Conservation (phyloP, 1,140 invertebrate species). For the Apis florea region DNA sequence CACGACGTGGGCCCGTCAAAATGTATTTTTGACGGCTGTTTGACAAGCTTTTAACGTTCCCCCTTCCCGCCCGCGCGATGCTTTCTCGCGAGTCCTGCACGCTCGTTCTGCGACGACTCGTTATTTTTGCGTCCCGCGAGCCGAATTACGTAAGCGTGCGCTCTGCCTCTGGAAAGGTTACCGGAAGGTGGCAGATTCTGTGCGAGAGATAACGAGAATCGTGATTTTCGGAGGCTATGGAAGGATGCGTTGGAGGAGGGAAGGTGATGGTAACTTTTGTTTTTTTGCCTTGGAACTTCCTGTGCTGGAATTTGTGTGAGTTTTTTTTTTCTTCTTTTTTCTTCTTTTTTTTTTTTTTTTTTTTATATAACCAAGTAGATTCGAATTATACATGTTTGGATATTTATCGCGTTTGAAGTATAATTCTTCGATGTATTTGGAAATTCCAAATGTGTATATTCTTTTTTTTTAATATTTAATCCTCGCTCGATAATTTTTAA, state of each 20-base stretch:
- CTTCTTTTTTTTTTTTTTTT: neutral
- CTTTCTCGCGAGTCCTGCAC: constrained; percentile 9
- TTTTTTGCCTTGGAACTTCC: neutral
- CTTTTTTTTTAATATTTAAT: too few relatives aligned
- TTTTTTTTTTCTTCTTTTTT: rapidly evolving
- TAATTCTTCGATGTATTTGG: neutral
- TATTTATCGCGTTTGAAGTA: too few relatives aligned
- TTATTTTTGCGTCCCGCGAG: constrained; percentile 16
- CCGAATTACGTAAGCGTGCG: constrained; percentile 13
- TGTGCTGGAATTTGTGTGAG: neutral
- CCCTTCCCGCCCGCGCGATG: too few relatives aligned
- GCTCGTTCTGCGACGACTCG: neutral
- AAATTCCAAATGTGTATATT: too few relatives aligned
- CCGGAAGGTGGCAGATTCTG: neutral
- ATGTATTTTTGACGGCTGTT: constrained; percentile 40
- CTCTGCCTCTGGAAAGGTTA: constrained; percentile 21
- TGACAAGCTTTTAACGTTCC: constrained; percentile 44
- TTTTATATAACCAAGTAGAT: too few relatives aligned
- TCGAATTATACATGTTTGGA: neutral
- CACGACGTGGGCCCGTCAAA: neutral
- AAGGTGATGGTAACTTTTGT: too few relatives aligned
- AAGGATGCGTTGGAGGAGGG: neutral
- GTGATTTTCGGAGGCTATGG: too few relatives aligned
- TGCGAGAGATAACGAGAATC: neutral
- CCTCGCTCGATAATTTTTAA: too few relatives aligned